phyloP scores from a whole-genome alignment of 23 tunicate genomes.

The Botrylloides violaceus region DNA sequence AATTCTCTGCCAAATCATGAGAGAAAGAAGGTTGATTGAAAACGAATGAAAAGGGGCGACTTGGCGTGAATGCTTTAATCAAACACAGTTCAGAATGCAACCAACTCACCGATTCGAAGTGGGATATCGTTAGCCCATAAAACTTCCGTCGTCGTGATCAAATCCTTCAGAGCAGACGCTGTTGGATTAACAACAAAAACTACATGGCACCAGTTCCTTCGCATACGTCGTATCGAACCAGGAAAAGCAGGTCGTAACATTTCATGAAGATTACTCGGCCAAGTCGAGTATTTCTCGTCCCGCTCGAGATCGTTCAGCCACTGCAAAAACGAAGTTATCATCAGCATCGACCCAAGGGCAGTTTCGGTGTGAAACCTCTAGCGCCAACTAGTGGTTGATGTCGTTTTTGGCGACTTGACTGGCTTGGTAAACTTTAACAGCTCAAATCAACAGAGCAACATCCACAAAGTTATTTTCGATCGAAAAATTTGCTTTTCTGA shows the following conservation, averaged over 20 bases:
- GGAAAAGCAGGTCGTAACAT: slow-evolving; percentile 96
- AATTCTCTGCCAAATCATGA: neutral
- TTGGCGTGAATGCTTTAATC: neutral
- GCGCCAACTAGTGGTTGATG: too few species aligned
- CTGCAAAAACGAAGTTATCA: slow-evolving; percentile 6
- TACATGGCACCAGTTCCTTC: slow-evolving; percentile 81
- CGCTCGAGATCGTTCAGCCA: slow-evolving; percentile 92
- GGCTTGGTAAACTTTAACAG: too few species aligned
- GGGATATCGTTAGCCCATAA: slow-evolving; percentile 95
- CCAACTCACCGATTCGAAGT: slow-evolving; percentile 53
- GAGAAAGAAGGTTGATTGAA: neutral
- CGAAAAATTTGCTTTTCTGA: too few species aligned
- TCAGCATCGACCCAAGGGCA: too few species aligned
- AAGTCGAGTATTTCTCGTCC: slow-evolving; percentile 71
- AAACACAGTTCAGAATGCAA: too few species aligned
- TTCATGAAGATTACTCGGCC: slow-evolving; percentile 75
- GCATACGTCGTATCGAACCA: slow-evolving; percentile 66
- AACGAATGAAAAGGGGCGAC: too few species aligned
- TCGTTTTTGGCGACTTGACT: too few species aligned
- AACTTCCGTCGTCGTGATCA: slow-evolving; percentile 55
- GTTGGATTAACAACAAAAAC: slow-evolving; percentile 68
- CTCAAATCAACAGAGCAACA: too few species aligned
- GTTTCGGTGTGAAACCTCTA: too few species aligned
- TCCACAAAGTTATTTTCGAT: too few species aligned
- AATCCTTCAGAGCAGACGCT: slow-evolving; percentile 32